Conservation (phyloP, 2,797 vertebrate genomes). For the Intellagama lesueurii region DNA sequence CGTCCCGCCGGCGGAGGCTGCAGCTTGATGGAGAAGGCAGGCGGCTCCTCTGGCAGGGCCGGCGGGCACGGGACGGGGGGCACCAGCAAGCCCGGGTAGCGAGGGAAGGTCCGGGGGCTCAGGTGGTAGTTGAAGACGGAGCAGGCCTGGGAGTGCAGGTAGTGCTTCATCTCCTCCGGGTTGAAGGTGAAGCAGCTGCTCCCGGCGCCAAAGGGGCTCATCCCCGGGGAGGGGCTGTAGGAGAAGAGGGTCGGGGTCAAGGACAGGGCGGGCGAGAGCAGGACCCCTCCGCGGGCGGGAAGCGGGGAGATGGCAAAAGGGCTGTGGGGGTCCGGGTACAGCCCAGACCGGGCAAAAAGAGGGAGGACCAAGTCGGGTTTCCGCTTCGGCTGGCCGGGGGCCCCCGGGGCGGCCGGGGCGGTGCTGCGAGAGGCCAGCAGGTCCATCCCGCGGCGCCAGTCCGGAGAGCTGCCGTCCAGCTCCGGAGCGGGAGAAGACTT, state of each 20-base stretch:
- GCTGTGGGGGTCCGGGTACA: constrained; percentile 79
- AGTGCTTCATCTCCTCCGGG: constrained; percentile 85
- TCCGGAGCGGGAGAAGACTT: constrained; percentile 65
- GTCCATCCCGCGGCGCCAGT: constrained; percentile 72
- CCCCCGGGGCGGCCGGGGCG: background rate
- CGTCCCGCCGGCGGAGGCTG: constrained; percentile 78
- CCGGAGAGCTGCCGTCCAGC: constrained; percentile 65
- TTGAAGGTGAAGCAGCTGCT: constrained; percentile 83
- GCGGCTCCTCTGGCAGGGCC: constrained; percentile 71
- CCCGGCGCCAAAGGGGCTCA: constrained; percentile 78
- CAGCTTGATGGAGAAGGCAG: constrained; percentile 79
- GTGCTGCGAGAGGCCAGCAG: constrained; percentile 68
- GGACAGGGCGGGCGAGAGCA: constrained; percentile 78
- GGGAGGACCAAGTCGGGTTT: constrained; percentile 79
- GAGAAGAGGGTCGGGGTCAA: constrained; percentile 80
- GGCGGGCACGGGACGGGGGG: constrained; percentile 72
- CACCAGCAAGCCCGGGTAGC: constrained; percentile 76
- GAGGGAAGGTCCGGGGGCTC: constrained; percentile 81
- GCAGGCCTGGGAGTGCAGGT: constrained; percentile 82
- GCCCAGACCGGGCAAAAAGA: constrained; percentile 69
- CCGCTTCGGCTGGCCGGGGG: constrained; percentile 71
- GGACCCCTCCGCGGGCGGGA: constrained; percentile 68
- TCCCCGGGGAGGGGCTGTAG: constrained; percentile 80
- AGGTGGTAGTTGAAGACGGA: constrained; percentile 84
- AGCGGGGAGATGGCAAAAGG: constrained; percentile 77